Percentiles rank a stretch among this genome's conserved stretches.
phyloP scores from a whole-genome alignment of 2,797 vertebrate genomes.

The Phoebastria nigripes region DNA sequence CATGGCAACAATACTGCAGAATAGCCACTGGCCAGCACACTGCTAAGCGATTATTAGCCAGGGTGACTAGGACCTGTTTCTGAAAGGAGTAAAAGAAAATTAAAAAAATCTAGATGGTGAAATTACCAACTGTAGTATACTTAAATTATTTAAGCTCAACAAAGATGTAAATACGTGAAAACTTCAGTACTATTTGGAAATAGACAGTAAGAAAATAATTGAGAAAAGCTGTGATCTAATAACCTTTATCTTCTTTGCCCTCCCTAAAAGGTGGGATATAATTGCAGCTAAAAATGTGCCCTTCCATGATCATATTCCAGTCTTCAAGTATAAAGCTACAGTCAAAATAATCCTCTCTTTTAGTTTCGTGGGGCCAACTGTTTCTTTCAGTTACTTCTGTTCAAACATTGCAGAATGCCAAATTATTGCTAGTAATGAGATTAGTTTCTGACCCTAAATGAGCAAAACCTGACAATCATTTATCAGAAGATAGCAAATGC shows the following conservation, averaged over 20 bases:
- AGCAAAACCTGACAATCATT: neutral
- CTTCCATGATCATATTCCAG: neutral
- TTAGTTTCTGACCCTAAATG: neutral
- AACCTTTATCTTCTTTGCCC: neutral
- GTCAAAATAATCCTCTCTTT: neutral
- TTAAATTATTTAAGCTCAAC: neutral
- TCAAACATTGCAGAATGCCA: neutral
- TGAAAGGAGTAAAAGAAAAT: neutral
- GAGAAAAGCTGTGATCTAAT: neutral
- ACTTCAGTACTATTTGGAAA: neutral
- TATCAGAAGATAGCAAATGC: neutral
- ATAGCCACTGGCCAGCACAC: neutral
- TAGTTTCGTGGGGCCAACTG: accelerated
- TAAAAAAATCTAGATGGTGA: neutral
- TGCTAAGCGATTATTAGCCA: neutral
- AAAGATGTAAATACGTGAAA: neutral
- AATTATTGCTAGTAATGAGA: neutral
- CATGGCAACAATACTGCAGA: neutral
- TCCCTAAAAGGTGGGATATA: neutral
- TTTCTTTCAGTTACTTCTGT: neutral
- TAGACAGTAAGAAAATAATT: neutral
- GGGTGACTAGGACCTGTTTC: neutral
- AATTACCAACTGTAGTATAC: neutral
- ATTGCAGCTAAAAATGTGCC: neutral
- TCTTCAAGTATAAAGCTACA: neutral